phyloP scores from a whole-genome alignment of 2,797 vertebrate genomes.

The Esox masquinongy region DNA sequence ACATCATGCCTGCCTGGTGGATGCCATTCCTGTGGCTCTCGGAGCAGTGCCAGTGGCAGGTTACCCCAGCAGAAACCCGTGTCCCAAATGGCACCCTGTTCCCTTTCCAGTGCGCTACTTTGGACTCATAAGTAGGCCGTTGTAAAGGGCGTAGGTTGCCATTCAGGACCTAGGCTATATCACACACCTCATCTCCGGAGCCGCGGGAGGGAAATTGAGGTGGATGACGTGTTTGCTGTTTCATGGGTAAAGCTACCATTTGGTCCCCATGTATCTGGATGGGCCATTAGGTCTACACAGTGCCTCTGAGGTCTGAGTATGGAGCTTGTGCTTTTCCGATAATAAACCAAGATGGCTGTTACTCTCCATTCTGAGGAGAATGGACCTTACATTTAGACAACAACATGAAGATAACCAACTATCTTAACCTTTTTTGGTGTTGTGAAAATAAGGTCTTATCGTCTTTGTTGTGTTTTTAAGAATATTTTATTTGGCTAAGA shows the following conservation, averaged over 20 bases:
- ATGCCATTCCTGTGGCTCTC: neutral
- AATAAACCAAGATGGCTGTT: neutral
- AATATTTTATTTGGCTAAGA: neutral
- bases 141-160: neutral
- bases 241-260: conserved; percentile 53
- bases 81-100: neutral
- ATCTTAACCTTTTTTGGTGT: neutral
- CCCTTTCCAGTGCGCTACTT: too few species aligned
- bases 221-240: conserved; percentile 71
- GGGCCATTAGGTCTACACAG: conserved; percentile 66
- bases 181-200: conserved; percentile 64
- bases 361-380: conserved; percentile 17
- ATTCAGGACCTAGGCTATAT: conserved; percentile 27
- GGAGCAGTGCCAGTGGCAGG: neutral
- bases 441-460: neutral
- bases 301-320: conserved; percentile 16
- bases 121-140: too few species aligned
- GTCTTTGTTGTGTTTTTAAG: neutral
- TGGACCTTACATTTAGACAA: conserved; percentile 33
- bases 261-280: conserved; percentile 63
- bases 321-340: neutral
- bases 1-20: neutral
- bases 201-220: conserved; percentile 70
- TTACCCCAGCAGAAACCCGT: neutral
- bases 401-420: conserved; percentile 12